These are phyloP conservation scores for Isaurus tuberculatus DNA, from an alignment of 92 coral and sea anemone species.

Conservation along the genomic window DNA sequence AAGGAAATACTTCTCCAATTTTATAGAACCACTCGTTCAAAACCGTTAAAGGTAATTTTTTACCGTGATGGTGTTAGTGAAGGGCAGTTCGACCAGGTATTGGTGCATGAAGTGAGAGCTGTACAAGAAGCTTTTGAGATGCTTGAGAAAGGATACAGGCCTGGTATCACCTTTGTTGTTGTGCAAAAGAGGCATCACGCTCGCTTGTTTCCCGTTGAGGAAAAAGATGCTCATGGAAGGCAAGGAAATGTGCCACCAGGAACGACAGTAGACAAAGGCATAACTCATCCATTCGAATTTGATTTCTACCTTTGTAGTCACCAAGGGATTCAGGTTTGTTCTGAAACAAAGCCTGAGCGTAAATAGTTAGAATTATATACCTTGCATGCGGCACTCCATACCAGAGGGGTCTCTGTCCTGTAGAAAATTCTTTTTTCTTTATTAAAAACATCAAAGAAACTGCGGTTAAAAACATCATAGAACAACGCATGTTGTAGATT, in stretches of 20 bases:
- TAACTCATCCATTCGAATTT: constrained; percentile 62
- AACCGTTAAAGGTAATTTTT: constrained; percentile 70
- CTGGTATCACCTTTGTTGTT: constrained; percentile 55
- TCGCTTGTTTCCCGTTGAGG: constrained; percentile 48
- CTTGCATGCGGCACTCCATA: too few relatives aligned
- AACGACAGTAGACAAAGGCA: constrained; percentile 56
- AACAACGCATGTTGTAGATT: too few relatives aligned
- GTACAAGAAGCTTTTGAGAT: constrained; percentile 54
- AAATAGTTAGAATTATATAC: too few relatives aligned
- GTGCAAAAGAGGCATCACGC: constrained; percentile 61
- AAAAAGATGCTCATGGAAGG: constrained; percentile 40
- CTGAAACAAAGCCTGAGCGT: too few relatives aligned
- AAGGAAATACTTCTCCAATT: constrained; percentile 69
- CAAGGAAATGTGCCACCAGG: constrained; percentile 60
- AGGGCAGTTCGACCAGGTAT: constrained; percentile 56
- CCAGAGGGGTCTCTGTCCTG: too few relatives aligned
- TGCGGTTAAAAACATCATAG: too few relatives aligned
- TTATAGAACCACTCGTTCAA: constrained; percentile 33
- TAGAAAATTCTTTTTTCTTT: too few relatives aligned
- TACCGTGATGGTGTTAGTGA: constrained; percentile 70
- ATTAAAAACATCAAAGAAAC: too few relatives aligned
- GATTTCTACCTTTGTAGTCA: constrained; percentile 66
- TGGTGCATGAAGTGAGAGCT: constrained; percentile 54
- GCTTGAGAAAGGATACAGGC: constrained; percentile 52
- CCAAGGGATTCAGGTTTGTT: constrained; percentile 58